phyloP scores from a whole-genome alignment of 2,888 invertebrate genomes.

The Smittia sp. region DNA sequence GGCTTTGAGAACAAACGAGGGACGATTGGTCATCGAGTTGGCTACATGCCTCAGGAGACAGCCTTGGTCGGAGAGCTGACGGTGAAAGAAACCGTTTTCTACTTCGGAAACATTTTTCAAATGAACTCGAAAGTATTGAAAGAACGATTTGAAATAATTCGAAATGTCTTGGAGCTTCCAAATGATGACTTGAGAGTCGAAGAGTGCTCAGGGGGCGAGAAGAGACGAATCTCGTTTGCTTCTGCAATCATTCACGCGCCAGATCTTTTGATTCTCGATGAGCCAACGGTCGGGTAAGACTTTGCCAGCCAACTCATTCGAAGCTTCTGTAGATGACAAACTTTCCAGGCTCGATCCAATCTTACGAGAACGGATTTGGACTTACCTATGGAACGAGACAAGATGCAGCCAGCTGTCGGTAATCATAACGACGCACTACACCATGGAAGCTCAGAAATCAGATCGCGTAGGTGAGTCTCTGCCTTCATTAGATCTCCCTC shows the following conservation, averaged over 20 bases:
- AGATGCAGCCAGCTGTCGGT: constrained; percentile 70
- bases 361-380: constrained; percentile 83
- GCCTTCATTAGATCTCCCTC: too few relatives aligned
- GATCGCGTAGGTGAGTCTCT: too few relatives aligned
- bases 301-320: too few relatives aligned
- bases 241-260: constrained; percentile 86
- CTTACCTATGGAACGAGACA: constrained; percentile 72
- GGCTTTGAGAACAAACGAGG: constrained; percentile 62
- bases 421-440: constrained; percentile 92
- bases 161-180: constrained; percentile 73
- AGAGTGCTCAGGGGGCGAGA: constrained; percentile 84
- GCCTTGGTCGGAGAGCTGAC: constrained; percentile 77
- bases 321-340: too few relatives aligned
- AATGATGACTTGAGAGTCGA: constrained; percentile 64
- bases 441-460: constrained; percentile 85
- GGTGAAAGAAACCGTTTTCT: constrained; percentile 77
- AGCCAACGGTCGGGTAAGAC: constrained; percentile 94
- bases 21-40: constrained; percentile 65
- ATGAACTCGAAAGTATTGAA: constrained; percentile 64
- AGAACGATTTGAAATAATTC: constrained; percentile 66
- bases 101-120: constrained; percentile 83
- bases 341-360: constrained; percentile 87
- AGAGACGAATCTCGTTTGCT: constrained; percentile 83
- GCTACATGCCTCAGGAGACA: constrained; percentile 85
- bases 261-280: constrained; percentile 83